Evolutionary conservation across 2,797 vertebrate genomes (phyloP).

Genomic region (Smutsia gigantea): DNA sequence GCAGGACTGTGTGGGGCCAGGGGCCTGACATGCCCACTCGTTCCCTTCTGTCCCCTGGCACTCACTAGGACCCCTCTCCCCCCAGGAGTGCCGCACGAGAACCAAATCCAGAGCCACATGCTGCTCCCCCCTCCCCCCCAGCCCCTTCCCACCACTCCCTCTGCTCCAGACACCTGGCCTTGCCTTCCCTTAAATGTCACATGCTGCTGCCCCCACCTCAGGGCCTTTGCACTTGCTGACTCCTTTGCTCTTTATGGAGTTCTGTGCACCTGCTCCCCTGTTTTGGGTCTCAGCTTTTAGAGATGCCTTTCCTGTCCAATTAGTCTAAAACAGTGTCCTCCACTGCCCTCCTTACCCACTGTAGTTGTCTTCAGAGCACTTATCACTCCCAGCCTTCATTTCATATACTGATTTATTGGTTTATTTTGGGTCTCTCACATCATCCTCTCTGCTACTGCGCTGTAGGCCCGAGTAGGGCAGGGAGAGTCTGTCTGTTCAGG

Average conservation of each 20-base stretch:
- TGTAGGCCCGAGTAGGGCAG: neutral
- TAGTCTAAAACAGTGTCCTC: too few species aligned
- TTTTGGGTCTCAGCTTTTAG: neutral
- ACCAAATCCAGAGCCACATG: neutral
- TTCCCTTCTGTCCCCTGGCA: neutral
- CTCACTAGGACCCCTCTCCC: neutral
- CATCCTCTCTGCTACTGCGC: neutral
- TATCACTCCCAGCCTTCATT: neutral
- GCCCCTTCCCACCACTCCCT: rapidly evolving
- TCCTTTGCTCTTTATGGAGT: too few species aligned
- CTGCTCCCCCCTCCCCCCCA: rapidly evolving
- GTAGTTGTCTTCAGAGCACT: neutral
- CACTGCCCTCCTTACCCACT: neutral
- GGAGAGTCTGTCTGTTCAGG: neutral
- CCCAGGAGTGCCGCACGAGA: neutral
- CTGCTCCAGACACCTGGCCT: neutral
- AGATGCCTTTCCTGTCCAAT: neutral
- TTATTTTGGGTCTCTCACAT: neutral
- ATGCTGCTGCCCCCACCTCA: neutral
- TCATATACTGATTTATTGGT: too few species aligned
- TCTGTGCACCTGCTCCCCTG: too few species aligned
- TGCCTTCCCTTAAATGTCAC: neutral
- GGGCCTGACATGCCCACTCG: neutral
- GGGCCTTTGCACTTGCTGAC: neutral
- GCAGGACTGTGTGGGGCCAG: neutral